phyloP scores from a whole-genome alignment of 2,888 invertebrate species.

The Torymus auratus region DNA sequence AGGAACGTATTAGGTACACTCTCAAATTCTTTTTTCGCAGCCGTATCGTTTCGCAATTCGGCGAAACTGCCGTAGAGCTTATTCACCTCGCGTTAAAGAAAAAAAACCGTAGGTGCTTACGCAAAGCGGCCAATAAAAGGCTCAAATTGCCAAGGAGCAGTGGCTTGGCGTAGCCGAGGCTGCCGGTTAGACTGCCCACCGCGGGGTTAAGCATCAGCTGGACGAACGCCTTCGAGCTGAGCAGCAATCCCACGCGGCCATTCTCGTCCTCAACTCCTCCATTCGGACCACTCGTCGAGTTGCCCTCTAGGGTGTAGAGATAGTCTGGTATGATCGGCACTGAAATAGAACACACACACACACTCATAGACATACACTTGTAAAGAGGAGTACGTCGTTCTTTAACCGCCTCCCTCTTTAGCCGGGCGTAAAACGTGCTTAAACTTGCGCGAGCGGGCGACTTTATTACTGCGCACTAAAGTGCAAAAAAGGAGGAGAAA shows the following conservation, averaged over 20 bases:
- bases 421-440: conserved; percentile 21
- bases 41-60: too few relatives aligned
- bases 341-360: conserved; percentile 73
- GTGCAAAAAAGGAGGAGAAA: neutral
- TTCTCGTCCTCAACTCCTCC: conserved; percentile 77
- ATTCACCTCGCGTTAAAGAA: neutral
- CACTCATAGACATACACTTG: too few relatives aligned
- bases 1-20: too few relatives aligned
- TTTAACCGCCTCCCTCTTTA: neutral
- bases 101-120: conserved; percentile 78
- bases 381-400: neutral
- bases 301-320: conserved; percentile 79
- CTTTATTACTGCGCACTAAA: conserved; percentile 28
- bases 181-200: conserved; percentile 83
- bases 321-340: conserved; percentile 90
- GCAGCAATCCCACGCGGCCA: conserved; percentile 82
- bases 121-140: conserved; percentile 82
- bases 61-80: too few relatives aligned
- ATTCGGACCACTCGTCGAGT: conserved; percentile 32
- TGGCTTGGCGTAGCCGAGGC: conserved; percentile 83
- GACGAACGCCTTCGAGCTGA: conserved; percentile 88
- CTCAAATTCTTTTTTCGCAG: too few relatives aligned
- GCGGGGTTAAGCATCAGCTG: conserved; percentile 88
- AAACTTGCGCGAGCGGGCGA: neutral
- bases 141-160: conserved; percentile 84